phyloP scores from a whole-genome alignment of 1,140 invertebrate genomes.

The Caerostris extrusa region DNA sequence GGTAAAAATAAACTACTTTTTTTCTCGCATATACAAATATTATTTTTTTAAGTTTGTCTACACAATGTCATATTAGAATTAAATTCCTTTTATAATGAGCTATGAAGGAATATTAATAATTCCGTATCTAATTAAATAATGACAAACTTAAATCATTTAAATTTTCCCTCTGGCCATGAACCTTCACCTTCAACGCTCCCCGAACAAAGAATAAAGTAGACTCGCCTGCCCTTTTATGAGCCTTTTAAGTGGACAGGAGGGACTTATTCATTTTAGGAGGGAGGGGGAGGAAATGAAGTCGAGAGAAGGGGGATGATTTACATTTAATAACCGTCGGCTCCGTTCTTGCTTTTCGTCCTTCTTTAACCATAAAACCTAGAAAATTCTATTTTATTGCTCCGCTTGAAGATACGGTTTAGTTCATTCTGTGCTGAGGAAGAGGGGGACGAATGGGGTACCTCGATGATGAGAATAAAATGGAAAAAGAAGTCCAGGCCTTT shows the following conservation, averaged over 20 bases:
- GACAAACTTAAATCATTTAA: neutral
- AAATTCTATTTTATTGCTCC: constrained; percentile 24
- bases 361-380: constrained; percentile 31
- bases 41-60: no score
- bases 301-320: neutral
- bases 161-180: neutral
- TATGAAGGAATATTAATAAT: neutral
- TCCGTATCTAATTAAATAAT: neutral
- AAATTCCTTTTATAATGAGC: no score
- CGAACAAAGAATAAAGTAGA: neutral
- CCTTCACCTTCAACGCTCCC: neutral
- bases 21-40: no score
- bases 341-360: constrained; percentile 14
- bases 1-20: no score
- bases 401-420: neutral
- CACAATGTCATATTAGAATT: no score
- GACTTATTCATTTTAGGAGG: constrained; percentile 2
- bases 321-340: constrained; percentile 9
- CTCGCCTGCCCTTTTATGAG: neutral
- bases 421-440: neutral
- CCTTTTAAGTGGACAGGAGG: constrained; percentile 19
- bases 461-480: constrained; percentile 14
- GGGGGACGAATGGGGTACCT: neutral
- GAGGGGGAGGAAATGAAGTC: neutral
- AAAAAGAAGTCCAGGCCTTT: neutral